These are phyloP conservation scores for Hermatobates lingyangjiaoensis DNA, from an alignment of 1,140 invertebrate genomes.

Conservation along the genomic window DNA sequence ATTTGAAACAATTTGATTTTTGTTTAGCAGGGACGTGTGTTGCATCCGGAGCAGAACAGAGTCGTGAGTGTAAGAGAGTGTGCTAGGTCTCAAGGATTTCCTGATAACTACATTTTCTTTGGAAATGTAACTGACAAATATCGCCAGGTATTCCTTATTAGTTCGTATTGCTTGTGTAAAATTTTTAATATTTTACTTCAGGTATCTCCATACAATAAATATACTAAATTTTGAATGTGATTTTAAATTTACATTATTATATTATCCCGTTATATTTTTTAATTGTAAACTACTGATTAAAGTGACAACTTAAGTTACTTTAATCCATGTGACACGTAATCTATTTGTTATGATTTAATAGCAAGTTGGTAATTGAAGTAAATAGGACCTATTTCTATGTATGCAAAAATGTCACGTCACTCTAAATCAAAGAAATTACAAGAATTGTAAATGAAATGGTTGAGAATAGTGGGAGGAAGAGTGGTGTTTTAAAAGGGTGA, in stretches of 20 bases:
- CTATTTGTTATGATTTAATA: too few species aligned
- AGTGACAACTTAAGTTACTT: neutral
- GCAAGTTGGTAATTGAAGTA: too few species aligned
- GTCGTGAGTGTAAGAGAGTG: conserved; percentile 72
- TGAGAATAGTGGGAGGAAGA: too few species aligned
- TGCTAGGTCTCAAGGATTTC: conserved; percentile 72
- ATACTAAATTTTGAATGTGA: neutral
- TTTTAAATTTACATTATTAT: neutral
- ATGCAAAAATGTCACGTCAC: too few species aligned
- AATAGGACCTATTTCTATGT: too few species aligned
- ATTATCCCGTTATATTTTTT: neutral
- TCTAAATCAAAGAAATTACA: too few species aligned
- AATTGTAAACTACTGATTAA: neutral
- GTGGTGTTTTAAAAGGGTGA: too few species aligned
- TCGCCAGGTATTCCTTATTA: conserved; percentile 38
- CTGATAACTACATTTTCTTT: conserved; percentile 56
- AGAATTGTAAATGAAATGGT: too few species aligned
- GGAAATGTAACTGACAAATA: conserved; percentile 61
- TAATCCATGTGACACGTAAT: neutral
- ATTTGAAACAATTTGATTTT: conserved; percentile 7
- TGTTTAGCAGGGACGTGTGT: conserved; percentile 37
- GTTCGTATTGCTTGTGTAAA: neutral
- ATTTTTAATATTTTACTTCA: neutral
- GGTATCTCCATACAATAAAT: neutral
- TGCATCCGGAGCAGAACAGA: conserved; percentile 63